A percentile compares a stretch with the other conserved stretches of the same genome.
Conservation (phyloP, 2,113 vertebrate genomes). For the Hirundichthys speculiger region DNA sequence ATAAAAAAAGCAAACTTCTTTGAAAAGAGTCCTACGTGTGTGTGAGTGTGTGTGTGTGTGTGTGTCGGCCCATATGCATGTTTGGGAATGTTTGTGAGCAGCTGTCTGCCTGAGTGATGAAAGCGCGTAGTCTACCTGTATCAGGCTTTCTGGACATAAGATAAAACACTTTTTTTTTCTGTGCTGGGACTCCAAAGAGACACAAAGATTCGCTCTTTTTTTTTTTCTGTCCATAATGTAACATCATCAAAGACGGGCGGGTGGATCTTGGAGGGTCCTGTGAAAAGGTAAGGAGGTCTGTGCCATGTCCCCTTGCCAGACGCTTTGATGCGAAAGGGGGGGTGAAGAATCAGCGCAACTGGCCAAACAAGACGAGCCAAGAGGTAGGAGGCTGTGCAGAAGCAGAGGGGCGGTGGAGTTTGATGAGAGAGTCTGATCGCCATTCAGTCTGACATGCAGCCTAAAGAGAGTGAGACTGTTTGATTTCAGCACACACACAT, state of each 20-base stretch:
- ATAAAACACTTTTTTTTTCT: slow-evolving; percentile 3
- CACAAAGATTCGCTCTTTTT: slow-evolving; percentile 6
- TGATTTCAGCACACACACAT: slow-evolving; percentile 3
- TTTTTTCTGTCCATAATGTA: slow-evolving; percentile 6
- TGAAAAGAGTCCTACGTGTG: slow-evolving; percentile 74
- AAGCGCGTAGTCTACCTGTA: slow-evolving; percentile 40
- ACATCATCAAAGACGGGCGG: slow-evolving; percentile 15
- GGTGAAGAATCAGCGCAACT: slow-evolving; percentile 45
- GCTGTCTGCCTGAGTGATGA: slow-evolving; percentile 48
- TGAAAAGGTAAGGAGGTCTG: slow-evolving; percentile 47
- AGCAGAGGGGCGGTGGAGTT: slow-evolving; percentile 53
- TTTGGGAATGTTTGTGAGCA: slow-evolving; percentile 39
- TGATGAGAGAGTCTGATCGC: slow-evolving; percentile 52
- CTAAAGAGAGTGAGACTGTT: slow-evolving; percentile 39
- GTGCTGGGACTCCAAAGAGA: not conserved
- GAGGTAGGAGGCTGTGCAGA: slow-evolving; percentile 46
- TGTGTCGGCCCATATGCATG: slow-evolving; percentile 42
- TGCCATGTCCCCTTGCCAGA: slow-evolving; percentile 34
- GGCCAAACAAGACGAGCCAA: slow-evolving; percentile 44
- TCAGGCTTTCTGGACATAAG: slow-evolving; percentile 3
- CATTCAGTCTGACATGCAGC: slow-evolving; percentile 54
- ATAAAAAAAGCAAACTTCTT: slow-evolving; percentile 82
- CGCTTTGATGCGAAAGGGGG: slow-evolving; percentile 41
- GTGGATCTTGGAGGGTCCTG: slow-evolving; percentile 20
- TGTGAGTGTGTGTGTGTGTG: slow-evolving; percentile 39